Percentiles rank a stretch among this genome's conserved stretches.
Evolutionary conservation across 2,888 invertebrate genomes (phyloP).

Genomic region (Dermolepida albohirtum): DNA sequence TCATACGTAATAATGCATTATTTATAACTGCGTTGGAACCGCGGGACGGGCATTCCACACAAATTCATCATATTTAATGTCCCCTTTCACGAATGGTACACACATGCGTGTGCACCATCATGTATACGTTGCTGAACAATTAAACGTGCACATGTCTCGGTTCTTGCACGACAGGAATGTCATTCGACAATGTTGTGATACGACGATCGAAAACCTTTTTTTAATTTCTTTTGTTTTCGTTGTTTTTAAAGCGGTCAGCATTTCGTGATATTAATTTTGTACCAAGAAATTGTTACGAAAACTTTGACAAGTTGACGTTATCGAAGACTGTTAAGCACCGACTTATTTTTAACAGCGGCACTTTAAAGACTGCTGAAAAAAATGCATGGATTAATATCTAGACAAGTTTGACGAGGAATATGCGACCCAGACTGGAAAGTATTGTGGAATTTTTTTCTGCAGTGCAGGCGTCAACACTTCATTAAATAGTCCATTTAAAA

Average conservation of each 20-base stretch:
- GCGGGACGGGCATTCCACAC: conserved; percentile 24
- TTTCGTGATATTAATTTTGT: conserved; percentile 30
- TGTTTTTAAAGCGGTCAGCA: conserved; percentile 9
- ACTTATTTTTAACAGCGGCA: too few relatives aligned
- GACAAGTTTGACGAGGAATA: too few relatives aligned
- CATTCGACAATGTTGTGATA: conserved; percentile 14
- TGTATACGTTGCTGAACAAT: conserved; percentile 7
- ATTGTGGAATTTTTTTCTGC: too few relatives aligned
- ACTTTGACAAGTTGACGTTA: background rate
- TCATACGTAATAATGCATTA: conserved; percentile 35
- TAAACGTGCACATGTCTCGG: conserved; percentile 29
- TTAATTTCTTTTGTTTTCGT: conserved; percentile 3
- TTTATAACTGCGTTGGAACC: conserved; percentile 21
- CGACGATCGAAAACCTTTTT: background rate
- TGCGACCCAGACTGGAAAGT: too few relatives aligned
- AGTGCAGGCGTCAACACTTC: too few relatives aligned
- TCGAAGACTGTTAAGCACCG: too few relatives aligned
- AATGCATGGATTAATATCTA: too few relatives aligned
- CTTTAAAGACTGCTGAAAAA: too few relatives aligned
- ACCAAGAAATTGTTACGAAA: conserved; percentile 26
- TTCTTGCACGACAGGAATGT: conserved; percentile 30
- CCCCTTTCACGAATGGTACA: conserved; percentile 6
- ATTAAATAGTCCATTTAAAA: too few relatives aligned
- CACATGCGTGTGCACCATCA: too few relatives aligned
- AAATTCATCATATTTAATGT: conserved; percentile 32